These are phyloP conservation scores for Myathropa florea DNA, from an alignment of 2,888 invertebrate genomes.

Conservation along the genomic window DNA sequence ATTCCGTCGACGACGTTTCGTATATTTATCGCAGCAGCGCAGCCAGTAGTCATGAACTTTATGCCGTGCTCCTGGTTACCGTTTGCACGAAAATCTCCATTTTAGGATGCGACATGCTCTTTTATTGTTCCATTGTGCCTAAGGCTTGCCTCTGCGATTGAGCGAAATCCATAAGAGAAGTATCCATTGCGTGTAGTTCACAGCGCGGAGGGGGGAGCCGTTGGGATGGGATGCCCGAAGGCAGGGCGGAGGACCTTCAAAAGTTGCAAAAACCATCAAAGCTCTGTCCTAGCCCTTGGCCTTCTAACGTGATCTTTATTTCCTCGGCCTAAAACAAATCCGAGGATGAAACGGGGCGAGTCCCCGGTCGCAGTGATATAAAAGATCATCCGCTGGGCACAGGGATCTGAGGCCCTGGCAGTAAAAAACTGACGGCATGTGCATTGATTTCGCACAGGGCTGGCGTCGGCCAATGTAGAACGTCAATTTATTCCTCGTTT, in stretches of 20 bases:
- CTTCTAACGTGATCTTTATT: slow-evolving; percentile 41
- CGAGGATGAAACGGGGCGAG: slow-evolving; percentile 40
- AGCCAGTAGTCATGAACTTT: slow-evolving; percentile 68
- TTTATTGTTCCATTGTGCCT: slow-evolving; percentile 70
- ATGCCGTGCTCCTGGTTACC: slow-evolving; percentile 64
- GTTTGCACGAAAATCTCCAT: slow-evolving; percentile 71
- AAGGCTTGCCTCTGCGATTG: slow-evolving; percentile 11
- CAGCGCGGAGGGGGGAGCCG: not conserved
- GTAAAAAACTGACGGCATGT: slow-evolving; percentile 62
- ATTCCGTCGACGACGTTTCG: slow-evolving; percentile 52
- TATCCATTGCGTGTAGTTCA: not conserved
- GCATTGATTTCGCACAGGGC: slow-evolving; percentile 64
- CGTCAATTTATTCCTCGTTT: slow-evolving; percentile 71
- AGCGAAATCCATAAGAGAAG: not conserved
- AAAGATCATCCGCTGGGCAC: not conserved
- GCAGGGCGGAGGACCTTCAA: slow-evolving; percentile 51
- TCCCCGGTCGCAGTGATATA: slow-evolving; percentile 11
- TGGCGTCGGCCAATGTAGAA: slow-evolving; percentile 63
- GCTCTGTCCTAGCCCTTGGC: not conserved
- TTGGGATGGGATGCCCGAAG: not conserved
- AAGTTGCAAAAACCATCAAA: slow-evolving; percentile 10
- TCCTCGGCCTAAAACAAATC: not conserved
- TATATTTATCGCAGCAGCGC: slow-evolving; percentile 59
- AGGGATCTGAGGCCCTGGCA: not conserved
- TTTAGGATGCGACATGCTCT: slow-evolving; percentile 70